phyloP scores from a whole-genome alignment of 1,140 invertebrate genomes.

The Drosophila mojavensis region DNA sequence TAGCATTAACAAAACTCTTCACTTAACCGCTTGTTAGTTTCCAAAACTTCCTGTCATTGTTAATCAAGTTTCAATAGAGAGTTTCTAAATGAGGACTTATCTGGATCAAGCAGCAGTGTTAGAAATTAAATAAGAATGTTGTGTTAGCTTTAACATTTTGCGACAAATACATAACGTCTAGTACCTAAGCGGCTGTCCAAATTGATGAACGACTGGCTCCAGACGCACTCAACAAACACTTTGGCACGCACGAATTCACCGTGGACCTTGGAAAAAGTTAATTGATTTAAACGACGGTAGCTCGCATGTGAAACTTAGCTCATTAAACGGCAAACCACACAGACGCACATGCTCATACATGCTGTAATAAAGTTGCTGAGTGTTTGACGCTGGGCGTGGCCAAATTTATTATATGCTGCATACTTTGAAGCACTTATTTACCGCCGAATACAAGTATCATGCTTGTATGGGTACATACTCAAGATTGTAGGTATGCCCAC shows the following conservation, averaged over 20 bases:
- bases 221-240: slow-evolving; percentile 19
- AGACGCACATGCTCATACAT: slow-evolving; percentile 6
- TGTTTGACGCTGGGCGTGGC: slow-evolving; percentile 14
- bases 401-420: slow-evolving; percentile 61
- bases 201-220: slow-evolving; percentile 1
- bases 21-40: slow-evolving; percentile 26
- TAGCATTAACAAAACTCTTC: slow-evolving; percentile 20
- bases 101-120: slow-evolving; percentile 23
- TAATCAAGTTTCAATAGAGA: slow-evolving; percentile 14
- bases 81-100: background rate
- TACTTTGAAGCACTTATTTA: slow-evolving; percentile 37
- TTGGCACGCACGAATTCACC: slow-evolving; percentile 63
- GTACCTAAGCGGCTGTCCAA: slow-evolving; percentile 69
- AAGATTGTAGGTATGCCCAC: background rate
- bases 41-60: slow-evolving; percentile 8
- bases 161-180: slow-evolving; percentile 68
- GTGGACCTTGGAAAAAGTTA: slow-evolving; percentile 46
- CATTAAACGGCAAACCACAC: slow-evolving; percentile 32
- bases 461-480: background rate
- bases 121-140: slow-evolving; percentile 73
- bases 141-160: slow-evolving; percentile 51
- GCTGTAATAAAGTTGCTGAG: slow-evolving; percentile 28
- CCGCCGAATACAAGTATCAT: slow-evolving; percentile 23
- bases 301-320: slow-evolving; percentile 37
- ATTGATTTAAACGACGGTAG: slow-evolving; percentile 65